These are phyloP conservation scores for Triplophysa yarkandensis DNA, from an alignment of 2,797 vertebrate species.

Conservation along the genomic window DNA sequence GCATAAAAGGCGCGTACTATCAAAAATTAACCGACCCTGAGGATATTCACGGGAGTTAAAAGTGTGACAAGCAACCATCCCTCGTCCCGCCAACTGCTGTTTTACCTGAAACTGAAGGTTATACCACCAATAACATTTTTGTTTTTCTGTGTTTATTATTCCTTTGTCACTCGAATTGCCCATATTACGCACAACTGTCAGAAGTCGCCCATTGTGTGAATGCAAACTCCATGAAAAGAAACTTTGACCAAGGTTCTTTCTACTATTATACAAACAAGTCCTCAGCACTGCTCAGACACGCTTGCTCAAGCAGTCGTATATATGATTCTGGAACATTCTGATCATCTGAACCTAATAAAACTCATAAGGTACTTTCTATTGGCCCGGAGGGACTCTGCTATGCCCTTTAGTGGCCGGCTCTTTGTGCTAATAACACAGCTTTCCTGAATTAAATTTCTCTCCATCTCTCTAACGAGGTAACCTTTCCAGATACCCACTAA, in stretches of 20 bases:
- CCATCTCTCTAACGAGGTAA: constrained; percentile 62
- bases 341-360: constrained; percentile 57
- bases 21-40: background rate
- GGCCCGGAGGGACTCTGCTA: constrained; percentile 37
- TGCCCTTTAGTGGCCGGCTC: constrained; percentile 55
- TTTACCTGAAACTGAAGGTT: background rate
- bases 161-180: background rate
- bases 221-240: background rate
- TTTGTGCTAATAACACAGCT: constrained; percentile 56
- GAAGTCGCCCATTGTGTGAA: background rate
- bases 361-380: constrained; percentile 48
- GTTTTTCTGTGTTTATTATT: background rate
- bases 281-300: background rate
- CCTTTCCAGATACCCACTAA: constrained; percentile 64
- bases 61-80: background rate
- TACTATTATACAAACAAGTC: background rate
- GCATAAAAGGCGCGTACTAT: background rate
- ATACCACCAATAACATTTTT: background rate
- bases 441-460: constrained; percentile 59
- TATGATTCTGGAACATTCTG: constrained; percentile 49
- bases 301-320: constrained; percentile 15
- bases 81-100: background rate
- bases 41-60: background rate
- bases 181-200: background rate
- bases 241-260: background rate